Conservation (phyloP, 2,888 invertebrate species). For the Dromius quadrimaculatus region DNA sequence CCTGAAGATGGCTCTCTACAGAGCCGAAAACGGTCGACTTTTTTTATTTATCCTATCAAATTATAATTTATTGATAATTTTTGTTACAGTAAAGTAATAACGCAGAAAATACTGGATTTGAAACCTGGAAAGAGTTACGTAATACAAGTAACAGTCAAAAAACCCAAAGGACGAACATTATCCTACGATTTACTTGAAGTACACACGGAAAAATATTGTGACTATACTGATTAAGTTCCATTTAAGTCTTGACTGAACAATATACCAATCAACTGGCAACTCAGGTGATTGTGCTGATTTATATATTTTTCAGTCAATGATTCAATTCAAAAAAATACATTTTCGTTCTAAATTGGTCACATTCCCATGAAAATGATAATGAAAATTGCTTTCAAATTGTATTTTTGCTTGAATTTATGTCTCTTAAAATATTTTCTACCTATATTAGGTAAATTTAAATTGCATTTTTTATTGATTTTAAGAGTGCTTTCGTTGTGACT, state of each 20-base stretch:
- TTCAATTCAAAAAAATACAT: not conserved
- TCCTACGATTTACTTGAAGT: slow-evolving; percentile 71
- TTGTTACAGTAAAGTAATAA: slow-evolving; percentile 67
- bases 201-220: slow-evolving; percentile 64
- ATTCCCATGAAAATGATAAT: not conserved
- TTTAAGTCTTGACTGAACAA: too few relatives aligned
- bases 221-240: slow-evolving; percentile 43
- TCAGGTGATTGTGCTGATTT: not conserved
- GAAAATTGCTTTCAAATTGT: not conserved
- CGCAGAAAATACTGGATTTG: slow-evolving; percentile 67
- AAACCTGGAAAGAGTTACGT: slow-evolving; percentile 70
- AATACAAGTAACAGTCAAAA: slow-evolving; percentile 71
- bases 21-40: too few relatives aligned
- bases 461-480: too few relatives aligned
- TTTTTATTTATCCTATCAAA: too few relatives aligned
- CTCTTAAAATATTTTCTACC: slow-evolving; percentile 2
- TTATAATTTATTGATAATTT: too few relatives aligned
- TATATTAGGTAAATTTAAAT: slow-evolving; percentile 19
- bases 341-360: not conserved
- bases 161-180: slow-evolving; percentile 69
- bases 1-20: too few relatives aligned
- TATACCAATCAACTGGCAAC: not conserved
- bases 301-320: not conserved
- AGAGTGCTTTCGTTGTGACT: too few relatives aligned
- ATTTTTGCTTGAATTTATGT: not conserved